Evolutionary conservation across 2,888 invertebrate genomes (phyloP).

Genomic region (Ichneumon xanthorius): DNA sequence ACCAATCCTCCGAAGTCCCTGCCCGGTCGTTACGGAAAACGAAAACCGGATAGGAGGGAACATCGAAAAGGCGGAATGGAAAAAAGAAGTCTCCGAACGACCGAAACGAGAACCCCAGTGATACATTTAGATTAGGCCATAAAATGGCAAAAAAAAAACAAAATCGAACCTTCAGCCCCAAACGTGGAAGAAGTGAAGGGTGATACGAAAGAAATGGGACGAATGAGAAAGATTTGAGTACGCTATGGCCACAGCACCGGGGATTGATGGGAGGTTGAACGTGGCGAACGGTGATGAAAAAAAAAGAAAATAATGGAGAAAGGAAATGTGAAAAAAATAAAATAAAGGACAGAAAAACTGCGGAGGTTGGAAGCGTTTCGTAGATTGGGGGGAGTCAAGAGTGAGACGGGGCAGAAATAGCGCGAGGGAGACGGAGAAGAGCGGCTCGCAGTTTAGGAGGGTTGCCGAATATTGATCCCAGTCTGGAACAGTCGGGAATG

Average conservation of each 20-base stretch:
- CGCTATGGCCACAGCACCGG: not conserved
- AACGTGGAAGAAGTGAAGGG: not conserved
- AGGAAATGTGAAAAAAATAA: conserved; percentile 9
- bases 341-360: conserved; percentile 2
- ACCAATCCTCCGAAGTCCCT: no score
- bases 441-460: conserved; percentile 78
- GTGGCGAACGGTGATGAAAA: conserved; percentile 23
- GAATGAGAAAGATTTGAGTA: conserved; percentile 62
- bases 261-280: conserved; percentile 9
- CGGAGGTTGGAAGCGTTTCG: conserved; percentile 33
- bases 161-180: not conserved
- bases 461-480: conserved; percentile 81
- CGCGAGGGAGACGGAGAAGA: conserved; percentile 20
- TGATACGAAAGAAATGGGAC: conserved; percentile 52
- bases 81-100: conserved; percentile 37
- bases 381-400: conserved; percentile 24
- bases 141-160: conserved; percentile 3
- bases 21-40: not conserved
- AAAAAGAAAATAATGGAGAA: conserved; percentile 4
- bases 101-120: conserved; percentile 22
- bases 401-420: conserved; percentile 32
- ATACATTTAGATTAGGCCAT: conserved; percentile 46
- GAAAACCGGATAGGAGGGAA: conserved; percentile 14
- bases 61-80: conserved; percentile 48
- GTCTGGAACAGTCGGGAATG: conserved; percentile 69